Evolutionary conservation across 1,140 invertebrate genomes (phyloP), one percentile per base, ranked within the genome.

Genomic region (Cotesia glomerata): DNA sequence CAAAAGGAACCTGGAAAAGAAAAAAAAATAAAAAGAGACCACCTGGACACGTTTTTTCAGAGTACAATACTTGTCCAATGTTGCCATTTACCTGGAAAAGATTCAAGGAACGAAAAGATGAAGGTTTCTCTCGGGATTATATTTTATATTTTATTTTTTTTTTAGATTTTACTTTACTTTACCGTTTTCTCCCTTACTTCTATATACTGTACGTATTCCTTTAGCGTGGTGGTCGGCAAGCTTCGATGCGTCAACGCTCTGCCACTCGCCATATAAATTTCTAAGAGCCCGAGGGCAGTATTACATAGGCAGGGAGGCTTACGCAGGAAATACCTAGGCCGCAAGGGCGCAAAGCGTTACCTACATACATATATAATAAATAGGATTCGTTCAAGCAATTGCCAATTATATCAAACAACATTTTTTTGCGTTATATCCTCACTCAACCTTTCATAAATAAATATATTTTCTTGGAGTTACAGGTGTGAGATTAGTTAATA

Each of bases 201-300:
- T 45, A 58, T 26, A 36, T 18, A 45, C 26, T 34, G 14, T 54
- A 64, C 52, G 54, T 63, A 39, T 26, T 51, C 54, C 71, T n/a
- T 18, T 58, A 5, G 56, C 56, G 8, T 58, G 56, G 54, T 34
- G 58, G 54, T 36, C 36, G 71, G 39, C 56, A 16, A 58, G 70
- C 62, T 65, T 36, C 35, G 49, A 9, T 59, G 71, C 70, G 64
- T 72, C 70, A 14, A 59, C 51, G 63, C 54, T 36, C 34, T 52
- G 35, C 63, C 67, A 74, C 61, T 64, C 73, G 54, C 52, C 32
- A 56, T 67, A 67, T 67, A 67, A 67, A 67, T 67, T 67, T 67
- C 65, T 54, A 45, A 70, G n/a, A 65, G 68, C 62, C 67, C 51
- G 8, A 58, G 68, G 68, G 61, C 66, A 69, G 68, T 70, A 72